Conservation (phyloP, 2,888 invertebrate species). For the Chesias legatella region DNA sequence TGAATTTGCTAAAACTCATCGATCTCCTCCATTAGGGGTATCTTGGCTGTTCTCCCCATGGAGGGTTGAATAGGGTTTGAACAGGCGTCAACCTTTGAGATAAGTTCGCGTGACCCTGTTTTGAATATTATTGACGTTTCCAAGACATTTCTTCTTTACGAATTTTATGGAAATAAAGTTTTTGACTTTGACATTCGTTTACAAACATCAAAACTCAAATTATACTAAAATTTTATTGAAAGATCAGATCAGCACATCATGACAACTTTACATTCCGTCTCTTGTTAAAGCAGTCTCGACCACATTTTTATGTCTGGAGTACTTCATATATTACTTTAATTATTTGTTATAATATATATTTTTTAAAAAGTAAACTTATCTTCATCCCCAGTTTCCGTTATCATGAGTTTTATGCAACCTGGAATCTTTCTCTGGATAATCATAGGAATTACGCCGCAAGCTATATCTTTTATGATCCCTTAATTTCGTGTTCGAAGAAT, state of each 20-base stretch:
- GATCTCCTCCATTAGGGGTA: too few relatives aligned
- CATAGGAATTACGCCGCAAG: conserved; percentile 61
- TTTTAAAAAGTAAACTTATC: conserved; percentile 28
- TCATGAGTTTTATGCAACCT: conserved; percentile 58
- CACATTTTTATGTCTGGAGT: conserved; percentile 55
- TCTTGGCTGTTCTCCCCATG: too few relatives aligned
- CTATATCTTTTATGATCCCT: conserved; percentile 65
- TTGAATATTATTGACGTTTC: too few relatives aligned
- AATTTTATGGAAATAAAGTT: too few relatives aligned
- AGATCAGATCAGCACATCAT: conserved; percentile 52
- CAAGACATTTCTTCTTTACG: too few relatives aligned
- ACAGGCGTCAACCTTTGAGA: too few relatives aligned
- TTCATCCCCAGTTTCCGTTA: conserved; percentile 53
- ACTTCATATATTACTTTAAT: conserved; percentile 28
- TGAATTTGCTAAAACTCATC: too few relatives aligned
- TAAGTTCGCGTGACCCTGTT: too few relatives aligned
- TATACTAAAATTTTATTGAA: conserved; percentile 33
- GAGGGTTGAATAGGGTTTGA: too few relatives aligned
- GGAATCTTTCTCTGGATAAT: conserved; percentile 53
- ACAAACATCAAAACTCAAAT: conserved; percentile 20
- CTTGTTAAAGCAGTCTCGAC: conserved; percentile 55
- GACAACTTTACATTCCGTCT: conserved; percentile 47
- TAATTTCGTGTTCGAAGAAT: conserved; percentile 52
- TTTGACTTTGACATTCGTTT: too few relatives aligned
- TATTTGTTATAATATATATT: conserved; percentile 22